phyloP scores from a whole-genome alignment of 2,113 vertebrate genomes.

The Falcunculus frontatus region DNA sequence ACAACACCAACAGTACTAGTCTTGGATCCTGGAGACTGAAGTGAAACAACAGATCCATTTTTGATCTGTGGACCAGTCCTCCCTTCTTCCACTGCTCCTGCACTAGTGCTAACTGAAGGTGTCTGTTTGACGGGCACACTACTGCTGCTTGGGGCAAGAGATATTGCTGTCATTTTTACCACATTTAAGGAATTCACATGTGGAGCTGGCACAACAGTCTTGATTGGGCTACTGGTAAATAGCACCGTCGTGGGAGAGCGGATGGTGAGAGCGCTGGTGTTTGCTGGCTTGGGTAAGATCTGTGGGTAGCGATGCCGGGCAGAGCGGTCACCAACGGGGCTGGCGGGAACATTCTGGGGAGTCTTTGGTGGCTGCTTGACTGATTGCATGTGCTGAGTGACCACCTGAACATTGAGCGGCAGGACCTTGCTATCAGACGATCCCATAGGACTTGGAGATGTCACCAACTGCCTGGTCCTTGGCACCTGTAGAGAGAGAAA shows the following conservation, averaged over 20 bases:
- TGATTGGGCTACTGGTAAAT: constrained; percentile 91
- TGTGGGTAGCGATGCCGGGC: constrained; percentile 92
- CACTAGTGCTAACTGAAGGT: constrained; percentile 70
- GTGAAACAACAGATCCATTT: constrained; percentile 81
- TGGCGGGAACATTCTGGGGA: constrained; percentile 83
- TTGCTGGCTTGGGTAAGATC: constrained; percentile 92
- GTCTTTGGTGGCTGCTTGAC: constrained; percentile 89
- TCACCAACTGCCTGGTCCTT: constrained; percentile 86
- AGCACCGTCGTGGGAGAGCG: constrained; percentile 93
- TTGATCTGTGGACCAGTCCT: constrained; percentile 76
- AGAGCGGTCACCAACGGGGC: constrained; percentile 86
- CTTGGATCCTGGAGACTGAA: constrained; percentile 79
- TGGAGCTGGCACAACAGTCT: constrained; percentile 89
- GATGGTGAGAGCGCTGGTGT: constrained; percentile 84
- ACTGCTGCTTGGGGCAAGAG: constrained; percentile 80
- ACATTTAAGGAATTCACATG: constrained; percentile 90
- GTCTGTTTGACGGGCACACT: constrained; percentile 80
- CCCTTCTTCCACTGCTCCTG: constrained; percentile 72
- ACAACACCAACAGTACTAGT: constrained; percentile 30
- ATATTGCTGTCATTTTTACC: constrained; percentile 95
- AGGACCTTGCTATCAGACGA: constrained; percentile 88
- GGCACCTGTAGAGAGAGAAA: constrained; percentile 76
- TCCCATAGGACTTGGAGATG: constrained; percentile 85
- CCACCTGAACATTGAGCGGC: constrained; percentile 93
- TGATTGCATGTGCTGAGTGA: constrained; percentile 91